A percentile compares a stretch with the other conserved stretches of the same genome.
Evolutionary conservation across 2,888 invertebrate species (phyloP).

Genomic region (Xylota sylvarum): DNA sequence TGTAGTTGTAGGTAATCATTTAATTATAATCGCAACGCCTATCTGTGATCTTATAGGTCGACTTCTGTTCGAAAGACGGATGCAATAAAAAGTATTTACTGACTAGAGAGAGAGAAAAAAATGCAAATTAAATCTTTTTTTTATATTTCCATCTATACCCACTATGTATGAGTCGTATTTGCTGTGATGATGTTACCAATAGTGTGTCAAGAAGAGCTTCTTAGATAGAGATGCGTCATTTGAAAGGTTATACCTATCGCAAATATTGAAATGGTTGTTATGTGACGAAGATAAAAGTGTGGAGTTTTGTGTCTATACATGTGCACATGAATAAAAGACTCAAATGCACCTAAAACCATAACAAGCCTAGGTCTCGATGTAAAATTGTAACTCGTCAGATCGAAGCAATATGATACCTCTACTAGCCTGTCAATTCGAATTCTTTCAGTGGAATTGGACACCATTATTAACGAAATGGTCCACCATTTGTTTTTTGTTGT

Average conservation of each 20-base stretch:
- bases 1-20: conserved; percentile 56
- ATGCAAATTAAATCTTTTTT: conserved; percentile 59
- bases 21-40: conserved; percentile 72
- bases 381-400: too few relatives aligned
- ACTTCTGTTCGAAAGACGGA: conserved; percentile 67
- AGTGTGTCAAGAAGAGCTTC: conserved; percentile 67
- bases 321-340: not conserved
- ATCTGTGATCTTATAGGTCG: conserved; percentile 66
- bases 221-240: conserved; percentile 32
- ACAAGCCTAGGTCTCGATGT: too few relatives aligned
- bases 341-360: too few relatives aligned
- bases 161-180: conserved; percentile 5
- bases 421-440: too few relatives aligned
- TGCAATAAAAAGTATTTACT: conserved; percentile 45
- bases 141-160: not conserved
- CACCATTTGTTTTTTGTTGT: too few relatives aligned
- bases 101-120: conserved; percentile 40
- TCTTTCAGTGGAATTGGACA: too few relatives aligned
- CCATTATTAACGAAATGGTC: too few relatives aligned
- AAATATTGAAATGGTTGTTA: not conserved
- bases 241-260: conserved; percentile 19
- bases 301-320: not conserved
- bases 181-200: conserved; percentile 30
- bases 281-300: not conserved
- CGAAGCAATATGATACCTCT: too few relatives aligned